A percentile compares a stretch with the other conserved stretches of the same genome.
phyloP scores from a whole-genome alignment of 2,888 invertebrate genomes.

The Eledone cirrhosa region DNA sequence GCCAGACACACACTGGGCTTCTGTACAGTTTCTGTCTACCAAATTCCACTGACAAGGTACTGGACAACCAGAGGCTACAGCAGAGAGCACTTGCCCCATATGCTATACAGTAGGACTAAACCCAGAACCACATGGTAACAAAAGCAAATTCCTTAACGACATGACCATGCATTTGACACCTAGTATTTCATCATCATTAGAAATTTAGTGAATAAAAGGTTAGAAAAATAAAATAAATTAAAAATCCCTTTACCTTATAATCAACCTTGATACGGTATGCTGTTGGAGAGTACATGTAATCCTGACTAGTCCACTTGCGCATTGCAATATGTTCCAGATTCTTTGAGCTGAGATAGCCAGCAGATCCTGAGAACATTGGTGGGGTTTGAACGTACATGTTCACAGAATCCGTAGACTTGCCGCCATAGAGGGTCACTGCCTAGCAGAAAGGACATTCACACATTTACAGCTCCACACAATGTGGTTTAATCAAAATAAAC shows the following conservation, averaged over 20 bases:
- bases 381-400: constrained; percentile 18
- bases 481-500: neutral
- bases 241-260: constrained; percentile 43
- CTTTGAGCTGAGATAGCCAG: constrained; percentile 29
- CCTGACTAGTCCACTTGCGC: constrained; percentile 26
- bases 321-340: constrained; percentile 31
- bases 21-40: too few relatives aligned
- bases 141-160: too few relatives aligned
- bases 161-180: too few relatives aligned
- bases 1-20: too few relatives aligned
- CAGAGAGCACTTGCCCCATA: too few relatives aligned
- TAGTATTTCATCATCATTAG: too few relatives aligned
- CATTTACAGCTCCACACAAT: constrained; percentile 29
- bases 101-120: too few relatives aligned
- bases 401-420: constrained; percentile 24
- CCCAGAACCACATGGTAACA: too few relatives aligned
- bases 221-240: too few relatives aligned
- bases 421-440: constrained; percentile 31
- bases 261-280: constrained; percentile 50
- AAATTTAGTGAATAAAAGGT: too few relatives aligned
- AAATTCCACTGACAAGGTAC: too few relatives aligned
- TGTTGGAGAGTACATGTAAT: constrained; percentile 10
- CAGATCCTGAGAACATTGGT: constrained; percentile 17
- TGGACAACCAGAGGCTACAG: too few relatives aligned
- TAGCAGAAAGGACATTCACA: constrained; percentile 31